Conservation (phyloP, 2,888 invertebrate species). For the Iselma pallidipennis region DNA sequence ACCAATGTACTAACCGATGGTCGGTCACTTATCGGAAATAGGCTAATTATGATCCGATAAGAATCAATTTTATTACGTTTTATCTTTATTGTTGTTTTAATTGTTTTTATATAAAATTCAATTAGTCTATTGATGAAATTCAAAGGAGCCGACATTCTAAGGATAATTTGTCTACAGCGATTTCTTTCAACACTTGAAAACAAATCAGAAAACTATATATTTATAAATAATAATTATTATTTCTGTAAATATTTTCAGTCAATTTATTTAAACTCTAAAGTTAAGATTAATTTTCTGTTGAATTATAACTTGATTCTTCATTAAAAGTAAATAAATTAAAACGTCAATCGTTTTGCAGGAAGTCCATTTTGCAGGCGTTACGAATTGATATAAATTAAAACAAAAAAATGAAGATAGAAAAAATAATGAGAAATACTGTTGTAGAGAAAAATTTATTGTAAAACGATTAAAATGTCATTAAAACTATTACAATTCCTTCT, state of each 20-base stretch:
- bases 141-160: conserved; percentile 7
- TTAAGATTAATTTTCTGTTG: no score
- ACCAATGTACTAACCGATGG: conserved; percentile 18
- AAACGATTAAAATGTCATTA: neutral
- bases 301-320: no score
- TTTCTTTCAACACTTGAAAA: neutral
- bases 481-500: neutral
- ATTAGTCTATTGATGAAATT: conserved; percentile 15
- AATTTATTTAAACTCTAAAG: conserved; percentile 7
- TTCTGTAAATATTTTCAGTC: neutral
- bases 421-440: neutral
- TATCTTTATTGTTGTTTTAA: conserved; percentile 23
- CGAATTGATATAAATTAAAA: neutral
- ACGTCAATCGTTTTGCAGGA: neutral
- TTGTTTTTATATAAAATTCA: conserved; percentile 16
- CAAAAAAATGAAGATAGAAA: neutral
- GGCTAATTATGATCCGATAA: conserved; percentile 24
- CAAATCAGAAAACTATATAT: neutral
- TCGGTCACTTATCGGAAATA: conserved; percentile 23
- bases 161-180: neutral
- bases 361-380: neutral
- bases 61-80: conserved; percentile 12
- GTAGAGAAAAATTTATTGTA: neutral
- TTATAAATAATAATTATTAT: neutral
- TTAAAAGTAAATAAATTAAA: conserved; percentile 19